phyloP scores from a whole-genome alignment of 30 jellyfish, hydroid and myxozoan species.

The Phacellophora camtschatica region DNA sequence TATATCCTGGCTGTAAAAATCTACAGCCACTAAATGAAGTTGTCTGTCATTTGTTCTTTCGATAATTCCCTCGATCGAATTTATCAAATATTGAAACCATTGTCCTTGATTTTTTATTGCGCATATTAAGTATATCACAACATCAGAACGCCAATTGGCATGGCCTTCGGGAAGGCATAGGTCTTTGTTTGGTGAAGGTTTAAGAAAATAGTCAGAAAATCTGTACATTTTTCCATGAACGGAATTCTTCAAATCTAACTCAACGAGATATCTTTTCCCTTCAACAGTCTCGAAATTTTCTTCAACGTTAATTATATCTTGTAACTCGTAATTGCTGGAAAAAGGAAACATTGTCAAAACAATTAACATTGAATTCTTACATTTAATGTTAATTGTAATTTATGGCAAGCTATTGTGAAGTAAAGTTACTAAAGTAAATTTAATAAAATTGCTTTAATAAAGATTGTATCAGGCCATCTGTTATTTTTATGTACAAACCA shows the following conservation, averaged over 20 bases:
- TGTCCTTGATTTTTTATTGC: slow-evolving; percentile 84
- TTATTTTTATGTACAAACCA: no score
- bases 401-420: no score
- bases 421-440: no score
- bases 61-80: slow-evolving; percentile 49
- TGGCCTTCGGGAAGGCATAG: slow-evolving; percentile 79
- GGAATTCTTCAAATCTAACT: slow-evolving; percentile 60
- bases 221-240: slow-evolving; percentile 50
- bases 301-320: slow-evolving; percentile 74
- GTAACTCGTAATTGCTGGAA: slow-evolving; percentile 42
- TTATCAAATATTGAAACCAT: slow-evolving; percentile 75
- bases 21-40: slow-evolving; percentile 72
- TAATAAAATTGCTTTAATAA: no score
- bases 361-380: no score
- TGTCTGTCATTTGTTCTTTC: slow-evolving; percentile 55
- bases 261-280: slow-evolving; percentile 91
- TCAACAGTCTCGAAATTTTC: slow-evolving; percentile 65
- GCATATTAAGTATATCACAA: slow-evolving; percentile 53
- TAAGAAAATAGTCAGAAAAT: slow-evolving; percentile 69
- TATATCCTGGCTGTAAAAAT: slow-evolving; percentile 78
- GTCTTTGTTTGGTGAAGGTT: slow-evolving; percentile 10
- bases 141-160: slow-evolving; percentile 59
- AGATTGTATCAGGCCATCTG: no score
- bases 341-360: neutral
- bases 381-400: no score